Evolutionary conservation across 2,113 vertebrate genomes (phyloP).

Genomic region (Protomyctophum bolini): DNA sequence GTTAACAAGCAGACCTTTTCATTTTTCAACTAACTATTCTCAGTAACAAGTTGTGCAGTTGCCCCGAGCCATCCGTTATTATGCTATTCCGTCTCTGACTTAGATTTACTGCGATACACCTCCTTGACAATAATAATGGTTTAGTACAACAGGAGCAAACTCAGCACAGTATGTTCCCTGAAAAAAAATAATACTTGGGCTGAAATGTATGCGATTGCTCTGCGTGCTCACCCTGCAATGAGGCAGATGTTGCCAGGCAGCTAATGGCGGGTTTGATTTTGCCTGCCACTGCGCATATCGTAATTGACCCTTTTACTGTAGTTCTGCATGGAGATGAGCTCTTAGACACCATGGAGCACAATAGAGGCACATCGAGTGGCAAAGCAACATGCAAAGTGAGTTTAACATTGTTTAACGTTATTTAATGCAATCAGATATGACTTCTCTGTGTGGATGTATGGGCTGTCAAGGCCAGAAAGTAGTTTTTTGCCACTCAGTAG

Average conservation of each 20-base stretch:
- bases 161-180: slow-evolving; percentile 42
- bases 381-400: too few species aligned
- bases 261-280: slow-evolving; percentile 68
- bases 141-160: slow-evolving; percentile 40
- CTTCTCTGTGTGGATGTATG: too few species aligned
- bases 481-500: too few species aligned
- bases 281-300: slow-evolving; percentile 56
- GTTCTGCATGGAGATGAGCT: slow-evolving; percentile 39
- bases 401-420: too few species aligned
- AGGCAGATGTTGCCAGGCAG: slow-evolving; percentile 60
- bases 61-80: slow-evolving; percentile 24
- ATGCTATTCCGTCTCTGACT: slow-evolving; percentile 35
- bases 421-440: too few species aligned
- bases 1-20: slow-evolving; percentile 30
- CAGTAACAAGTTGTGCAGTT: slow-evolving; percentile 19
- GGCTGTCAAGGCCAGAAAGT: too few species aligned
- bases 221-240: slow-evolving; percentile 52
- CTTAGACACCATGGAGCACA: slow-evolving; percentile 28
- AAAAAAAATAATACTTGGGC: slow-evolving; percentile 26
- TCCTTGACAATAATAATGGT: slow-evolving; percentile 54
- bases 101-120: slow-evolving; percentile 46
- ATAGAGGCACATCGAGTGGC: too few species aligned
- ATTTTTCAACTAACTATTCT: slow-evolving; percentile 4
- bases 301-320: slow-evolving; percentile 68
- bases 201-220: slow-evolving; percentile 53